These are phyloP conservation scores for Caenorhabditis zanzibari DNA, from an alignment of 2,888 invertebrate genomes.

Conservation along the genomic window DNA sequence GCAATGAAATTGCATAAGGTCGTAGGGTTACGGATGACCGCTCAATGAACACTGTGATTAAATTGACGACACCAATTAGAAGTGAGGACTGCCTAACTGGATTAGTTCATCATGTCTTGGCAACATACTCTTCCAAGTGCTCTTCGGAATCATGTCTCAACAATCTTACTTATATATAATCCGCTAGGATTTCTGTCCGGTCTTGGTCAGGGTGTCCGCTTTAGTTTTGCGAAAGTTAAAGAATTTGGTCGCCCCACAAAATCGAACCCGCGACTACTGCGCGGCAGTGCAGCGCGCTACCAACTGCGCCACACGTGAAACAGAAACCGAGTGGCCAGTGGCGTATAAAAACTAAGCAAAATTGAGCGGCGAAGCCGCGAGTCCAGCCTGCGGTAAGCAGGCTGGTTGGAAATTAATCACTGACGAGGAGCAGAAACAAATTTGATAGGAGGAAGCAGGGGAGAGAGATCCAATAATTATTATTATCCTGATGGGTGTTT, in stretches of 20 bases:
- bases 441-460: slow-evolving; percentile 11
- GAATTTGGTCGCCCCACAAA: no score
- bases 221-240: no score
- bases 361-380: no score
- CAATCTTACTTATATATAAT: no score
- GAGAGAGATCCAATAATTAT: slow-evolving; percentile 28
- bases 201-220: no score
- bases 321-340: no score
- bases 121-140: slow-evolving; percentile 29
- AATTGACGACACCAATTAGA: slow-evolving; percentile 39
- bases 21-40: slow-evolving; percentile 47
- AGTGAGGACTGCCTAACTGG: slow-evolving; percentile 33
- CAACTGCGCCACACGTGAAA: no score
- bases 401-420: slow-evolving; percentile 43
- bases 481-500: slow-evolving; percentile 25
- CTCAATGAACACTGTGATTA: slow-evolving; percentile 48
- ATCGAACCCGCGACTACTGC: no score
- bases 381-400: no score
- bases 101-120: slow-evolving; percentile 34
- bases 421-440: slow-evolving; percentile 41
- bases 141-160: slow-evolving; percentile 13
- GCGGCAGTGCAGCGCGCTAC: no score
- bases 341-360: no score
- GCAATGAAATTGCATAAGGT: slow-evolving; percentile 33
- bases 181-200: no score